Base-by-base conservation (phyloP, 1,140 invertebrate genomes). In the Palaemon carinicauda region DNA sequence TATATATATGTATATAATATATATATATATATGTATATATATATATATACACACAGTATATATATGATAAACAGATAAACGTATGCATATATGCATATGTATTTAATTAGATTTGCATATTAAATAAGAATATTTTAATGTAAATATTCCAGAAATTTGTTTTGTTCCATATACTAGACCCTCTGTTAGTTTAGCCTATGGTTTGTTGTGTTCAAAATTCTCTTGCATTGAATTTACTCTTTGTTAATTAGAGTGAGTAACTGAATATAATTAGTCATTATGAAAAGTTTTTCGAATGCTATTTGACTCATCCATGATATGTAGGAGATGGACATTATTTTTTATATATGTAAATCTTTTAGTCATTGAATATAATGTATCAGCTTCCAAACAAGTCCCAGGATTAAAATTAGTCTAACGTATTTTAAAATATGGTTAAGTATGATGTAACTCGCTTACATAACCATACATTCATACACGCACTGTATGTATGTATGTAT, bases 1-100 rank as follows among this genome's bases (percentile, higher is more conserved):
- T 79, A 21, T 79, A 69, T 51, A 80, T 86, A 31, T 60, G 41
- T 71, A 51, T 86, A 52, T 52, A 41, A 65, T 71, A 51, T 86
- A 52, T 52, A 41, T 50, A 78, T 78, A 78, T 52, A 52, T 50
- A 78, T 50, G 1, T 78, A 50, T n/a, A 74, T 27, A 51, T n/a
- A 41, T 29, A 74, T 15, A 41, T 41, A 31, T 41, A 3, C 17
- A 31, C 19, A 31, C 9, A 12, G n/a, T 74, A 27, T 31, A 14
- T 17, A 21, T 19, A n/a, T n/a, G n/a, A n/a, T n/a, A n/a, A n/a
- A n/a, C n/a, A n/a, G n/a, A n/a, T n/a, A n/a, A n/a, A n/a, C 14
- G 33, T 3, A 4, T 27, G 17, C 27, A 24, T 74, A 24, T 10
- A 15, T 74, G 19, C 19, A 21, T 65, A 31, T 4, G 27, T 29